Percentiles rank a stretch among this genome's conserved stretches.
These are phyloP conservation scores for Cataglyphis livida DNA, from an alignment of 2,888 invertebrate species.

Conservation along the genomic window DNA sequence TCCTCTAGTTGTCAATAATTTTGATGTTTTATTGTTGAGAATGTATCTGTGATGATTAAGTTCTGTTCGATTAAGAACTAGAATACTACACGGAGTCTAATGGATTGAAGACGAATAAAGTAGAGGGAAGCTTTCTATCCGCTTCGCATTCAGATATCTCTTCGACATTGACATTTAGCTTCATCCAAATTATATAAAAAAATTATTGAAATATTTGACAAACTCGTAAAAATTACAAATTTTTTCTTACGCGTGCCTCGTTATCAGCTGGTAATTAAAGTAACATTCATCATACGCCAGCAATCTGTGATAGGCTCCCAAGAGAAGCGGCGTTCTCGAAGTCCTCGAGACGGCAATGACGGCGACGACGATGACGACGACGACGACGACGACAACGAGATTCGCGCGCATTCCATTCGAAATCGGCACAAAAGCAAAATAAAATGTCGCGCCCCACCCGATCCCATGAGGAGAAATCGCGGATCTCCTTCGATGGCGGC, in stretches of 20 bases:
- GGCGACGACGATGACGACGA: slow-evolving; percentile 25
- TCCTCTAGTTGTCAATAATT: slow-evolving; percentile 37
- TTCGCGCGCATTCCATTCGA: slow-evolving; percentile 40
- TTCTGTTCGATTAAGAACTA: slow-evolving; percentile 23
- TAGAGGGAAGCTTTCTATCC: neutral
- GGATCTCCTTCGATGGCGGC: slow-evolving; percentile 63
- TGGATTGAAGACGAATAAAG: slow-evolving; percentile 19
- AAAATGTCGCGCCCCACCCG: slow-evolving; percentile 42
- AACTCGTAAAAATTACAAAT: neutral
- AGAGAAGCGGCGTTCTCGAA: slow-evolving; percentile 51
- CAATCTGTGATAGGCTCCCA: slow-evolving; percentile 71
- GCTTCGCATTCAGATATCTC: slow-evolving; percentile 13
- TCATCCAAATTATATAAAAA: neutral
- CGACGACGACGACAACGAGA: slow-evolving; percentile 53
- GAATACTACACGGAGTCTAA: slow-evolving; percentile 14
- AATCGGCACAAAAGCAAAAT: slow-evolving; percentile 46
- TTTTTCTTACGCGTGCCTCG: slow-evolving; percentile 12
- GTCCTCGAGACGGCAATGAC: neutral
- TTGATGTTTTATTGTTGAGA: slow-evolving; percentile 35
- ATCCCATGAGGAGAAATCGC: slow-evolving; percentile 63
- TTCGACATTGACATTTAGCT: neutral
- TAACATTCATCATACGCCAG: slow-evolving; percentile 51
- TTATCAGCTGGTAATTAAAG: slow-evolving; percentile 29
- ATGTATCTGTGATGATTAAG: slow-evolving; percentile 53
- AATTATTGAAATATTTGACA: neutral